Conservation (phyloP, 2,113 vertebrate species). For the Chlorodrepanis virens region DNA sequence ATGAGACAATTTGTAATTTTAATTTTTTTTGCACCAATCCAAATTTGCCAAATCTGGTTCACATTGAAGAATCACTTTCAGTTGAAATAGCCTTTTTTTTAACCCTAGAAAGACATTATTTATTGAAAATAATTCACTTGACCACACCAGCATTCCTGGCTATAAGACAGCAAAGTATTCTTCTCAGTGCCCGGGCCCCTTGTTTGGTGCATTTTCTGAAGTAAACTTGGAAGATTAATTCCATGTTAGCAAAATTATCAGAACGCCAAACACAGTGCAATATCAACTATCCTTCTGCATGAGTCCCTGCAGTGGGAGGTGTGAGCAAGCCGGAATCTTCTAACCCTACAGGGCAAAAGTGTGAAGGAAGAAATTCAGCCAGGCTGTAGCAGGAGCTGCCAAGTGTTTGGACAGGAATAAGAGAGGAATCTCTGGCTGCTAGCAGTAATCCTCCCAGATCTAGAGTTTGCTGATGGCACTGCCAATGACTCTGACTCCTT, state of each 20-base stretch:
- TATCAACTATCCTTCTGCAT: not conserved
- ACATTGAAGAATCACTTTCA: not conserved
- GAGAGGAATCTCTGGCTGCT: not conserved
- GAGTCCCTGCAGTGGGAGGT: not conserved
- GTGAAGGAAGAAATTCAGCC: not conserved
- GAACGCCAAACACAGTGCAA: not conserved
- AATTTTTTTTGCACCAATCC: not conserved
- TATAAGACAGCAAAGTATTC: not conserved
- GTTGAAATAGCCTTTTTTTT: not conserved
- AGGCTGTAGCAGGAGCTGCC: not conserved
- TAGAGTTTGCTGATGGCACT: not conserved
- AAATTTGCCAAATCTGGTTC: not conserved
- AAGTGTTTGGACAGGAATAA: not conserved
- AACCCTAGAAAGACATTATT: not conserved
- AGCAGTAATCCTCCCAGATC: not conserved
- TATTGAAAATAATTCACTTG: not conserved
- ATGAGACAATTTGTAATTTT: not conserved
- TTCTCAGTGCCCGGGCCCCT: not conserved
- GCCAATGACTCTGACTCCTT: not conserved
- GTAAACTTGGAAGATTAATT: not conserved
- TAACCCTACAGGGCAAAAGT: not conserved
- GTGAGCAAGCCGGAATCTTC: not conserved
- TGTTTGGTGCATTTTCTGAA: not conserved
- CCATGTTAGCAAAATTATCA: not conserved
- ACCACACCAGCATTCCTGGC: not conserved